Conservation (phyloP, 2,888 invertebrate genomes). For the Drosophila vallismaia region DNA sequence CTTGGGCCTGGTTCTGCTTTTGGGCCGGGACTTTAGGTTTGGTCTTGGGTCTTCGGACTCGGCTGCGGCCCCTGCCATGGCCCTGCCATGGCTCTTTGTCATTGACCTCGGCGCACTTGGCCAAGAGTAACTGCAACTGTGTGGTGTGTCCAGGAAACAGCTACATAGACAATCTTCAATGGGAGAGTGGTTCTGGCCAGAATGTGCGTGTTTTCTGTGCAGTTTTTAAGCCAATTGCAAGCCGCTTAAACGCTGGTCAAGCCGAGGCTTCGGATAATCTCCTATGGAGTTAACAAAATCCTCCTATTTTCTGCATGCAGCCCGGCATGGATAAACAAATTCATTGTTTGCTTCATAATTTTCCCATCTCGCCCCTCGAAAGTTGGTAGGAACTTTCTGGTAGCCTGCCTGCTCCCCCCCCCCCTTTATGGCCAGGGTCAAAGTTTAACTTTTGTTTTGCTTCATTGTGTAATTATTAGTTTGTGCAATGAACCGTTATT, state of each 20-base stretch:
- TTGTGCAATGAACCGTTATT: constrained; percentile 71
- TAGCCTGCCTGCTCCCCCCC: background rate
- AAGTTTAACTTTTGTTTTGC: constrained; percentile 53
- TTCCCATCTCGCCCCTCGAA: background rate
- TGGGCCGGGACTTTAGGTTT: constrained; percentile 23
- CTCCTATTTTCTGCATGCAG: background rate
- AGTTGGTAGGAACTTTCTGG: constrained; percentile 17
- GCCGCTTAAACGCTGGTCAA: constrained; percentile 43
- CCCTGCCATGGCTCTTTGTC: constrained; percentile 49
- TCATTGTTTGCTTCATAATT: background rate
- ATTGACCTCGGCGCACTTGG: constrained; percentile 67
- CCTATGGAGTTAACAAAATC: constrained; percentile 1
- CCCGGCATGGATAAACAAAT: background rate
- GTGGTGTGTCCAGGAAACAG: constrained; percentile 42
- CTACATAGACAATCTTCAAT: constrained; percentile 66
- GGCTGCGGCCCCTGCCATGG: constrained; percentile 5
- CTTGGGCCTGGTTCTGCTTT: constrained; percentile 42
- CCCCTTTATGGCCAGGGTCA: constrained; percentile 25
- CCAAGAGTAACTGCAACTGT: constrained; percentile 70
- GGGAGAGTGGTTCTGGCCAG: constrained; percentile 65
- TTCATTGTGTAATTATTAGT: constrained; percentile 76
- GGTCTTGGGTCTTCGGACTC: constrained; percentile 32
- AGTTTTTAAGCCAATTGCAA: constrained; percentile 52
- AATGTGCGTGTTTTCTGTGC: constrained; percentile 42
- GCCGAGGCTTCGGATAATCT: constrained; percentile 21